phyloP scores from a whole-genome alignment of 2,113 vertebrate genomes.

The Seriola quinqueradiata region DNA sequence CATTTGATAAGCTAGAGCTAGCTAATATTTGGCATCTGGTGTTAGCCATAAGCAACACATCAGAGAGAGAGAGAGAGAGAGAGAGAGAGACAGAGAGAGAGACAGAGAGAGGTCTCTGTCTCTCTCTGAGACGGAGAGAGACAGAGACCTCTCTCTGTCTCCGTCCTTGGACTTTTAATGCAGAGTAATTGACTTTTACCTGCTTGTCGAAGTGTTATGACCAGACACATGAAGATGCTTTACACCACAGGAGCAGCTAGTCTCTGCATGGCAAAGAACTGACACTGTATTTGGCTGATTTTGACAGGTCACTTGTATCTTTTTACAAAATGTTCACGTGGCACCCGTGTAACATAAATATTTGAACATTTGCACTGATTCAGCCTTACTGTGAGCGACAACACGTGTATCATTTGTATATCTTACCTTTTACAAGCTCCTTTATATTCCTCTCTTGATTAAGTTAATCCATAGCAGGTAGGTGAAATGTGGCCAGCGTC shows the following conservation, averaged over 20 bases:
- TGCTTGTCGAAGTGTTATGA: background rate
- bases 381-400: background rate
- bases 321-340: background rate
- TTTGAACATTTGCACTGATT: background rate
- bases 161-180: background rate
- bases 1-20: too few species aligned
- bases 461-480: slow-evolving; percentile 23
- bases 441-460: slow-evolving; percentile 27
- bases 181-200: too few species aligned
- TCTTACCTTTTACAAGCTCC: slow-evolving; percentile 62
- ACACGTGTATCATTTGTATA: background rate
- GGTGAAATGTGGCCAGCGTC: background rate
- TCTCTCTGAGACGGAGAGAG: background rate
- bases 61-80: too few species aligned
- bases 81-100: too few species aligned
- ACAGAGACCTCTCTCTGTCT: too few species aligned
- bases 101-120: too few species aligned
- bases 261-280: background rate
- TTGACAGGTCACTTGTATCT: background rate
- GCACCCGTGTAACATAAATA: background rate
- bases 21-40: too few species aligned
- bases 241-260: background rate
- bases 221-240: background rate
- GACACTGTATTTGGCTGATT: background rate
- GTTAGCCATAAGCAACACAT: too few species aligned